A percentile compares a stretch with the other conserved stretches of the same genome.
Evolutionary conservation across 2,113 vertebrate genomes (phyloP).

Genomic region (Callocephalon fimbriatum): DNA sequence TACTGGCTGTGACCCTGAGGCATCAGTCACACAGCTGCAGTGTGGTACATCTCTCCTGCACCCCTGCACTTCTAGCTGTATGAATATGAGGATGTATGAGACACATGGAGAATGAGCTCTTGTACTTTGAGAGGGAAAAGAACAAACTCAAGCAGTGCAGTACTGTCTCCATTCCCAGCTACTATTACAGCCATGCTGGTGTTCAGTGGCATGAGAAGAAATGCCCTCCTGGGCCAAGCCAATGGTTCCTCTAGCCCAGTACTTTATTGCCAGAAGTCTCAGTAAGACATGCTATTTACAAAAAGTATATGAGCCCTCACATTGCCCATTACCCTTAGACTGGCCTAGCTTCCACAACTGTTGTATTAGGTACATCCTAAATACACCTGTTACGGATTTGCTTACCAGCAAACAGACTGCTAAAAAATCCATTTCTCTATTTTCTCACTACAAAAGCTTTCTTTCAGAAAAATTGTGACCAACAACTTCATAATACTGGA

Average conservation of each 20-base stretch:
- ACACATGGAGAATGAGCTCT: not conserved
- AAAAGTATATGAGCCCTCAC: not conserved
- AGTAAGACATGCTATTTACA: not conserved
- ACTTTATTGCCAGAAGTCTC: not conserved
- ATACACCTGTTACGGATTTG: not conserved
- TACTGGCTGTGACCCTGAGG: not conserved
- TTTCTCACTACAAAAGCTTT: not conserved
- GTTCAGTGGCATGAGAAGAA: not conserved
- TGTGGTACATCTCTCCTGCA: not conserved
- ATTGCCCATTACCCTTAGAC: not conserved
- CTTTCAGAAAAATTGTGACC: not conserved
- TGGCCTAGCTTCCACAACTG: not conserved
- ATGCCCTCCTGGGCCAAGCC: not conserved
- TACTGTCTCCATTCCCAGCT: fast-evolving
- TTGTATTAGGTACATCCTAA: not conserved
- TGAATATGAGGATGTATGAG: not conserved
- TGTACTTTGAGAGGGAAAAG: not conserved
- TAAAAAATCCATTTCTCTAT: not conserved
- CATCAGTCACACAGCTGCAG: not conserved
- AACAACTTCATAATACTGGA: not conserved
- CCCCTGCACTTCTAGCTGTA: not conserved
- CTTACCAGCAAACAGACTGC: not conserved
- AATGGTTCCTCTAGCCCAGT: not conserved
- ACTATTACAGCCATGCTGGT: not conserved
- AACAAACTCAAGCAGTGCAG: not conserved